phyloP scores from a whole-genome alignment of 1,140 invertebrate species.

The Drosophila tani region DNA sequence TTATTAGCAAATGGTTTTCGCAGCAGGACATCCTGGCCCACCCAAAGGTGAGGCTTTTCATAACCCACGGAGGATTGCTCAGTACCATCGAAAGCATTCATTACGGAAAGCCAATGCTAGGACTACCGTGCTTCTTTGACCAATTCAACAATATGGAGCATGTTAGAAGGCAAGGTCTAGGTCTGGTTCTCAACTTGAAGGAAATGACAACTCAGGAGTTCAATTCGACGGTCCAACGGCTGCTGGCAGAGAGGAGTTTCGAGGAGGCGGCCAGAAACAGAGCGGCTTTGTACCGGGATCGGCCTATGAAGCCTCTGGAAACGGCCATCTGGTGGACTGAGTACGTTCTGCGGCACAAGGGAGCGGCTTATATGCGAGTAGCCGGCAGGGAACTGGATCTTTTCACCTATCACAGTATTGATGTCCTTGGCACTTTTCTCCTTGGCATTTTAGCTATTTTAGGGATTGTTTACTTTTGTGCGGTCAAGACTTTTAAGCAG shows the following conservation, averaged over 20 bases:
- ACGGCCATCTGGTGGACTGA: conserved; percentile 88
- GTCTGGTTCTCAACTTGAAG: conserved; percentile 43
- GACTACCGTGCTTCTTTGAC: conserved; percentile 63
- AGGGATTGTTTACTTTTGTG: background rate
- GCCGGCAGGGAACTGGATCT: conserved; percentile 61
- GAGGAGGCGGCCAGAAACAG: conserved; percentile 54
- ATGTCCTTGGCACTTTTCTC: conserved; percentile 28
- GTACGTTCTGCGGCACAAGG: conserved; percentile 85
- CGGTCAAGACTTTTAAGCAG: background rate
- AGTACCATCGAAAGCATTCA: conserved; percentile 85
- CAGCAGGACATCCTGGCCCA: conserved; percentile 86
- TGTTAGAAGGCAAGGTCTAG: conserved; percentile 86
- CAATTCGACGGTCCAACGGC: conserved; percentile 7
- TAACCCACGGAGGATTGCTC: conserved; percentile 87
- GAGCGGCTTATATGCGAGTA: conserved; percentile 84
- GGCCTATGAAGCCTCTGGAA: conserved; percentile 86
- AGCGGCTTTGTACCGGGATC: conserved; percentile 86
- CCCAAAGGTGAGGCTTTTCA: conserved; percentile 85
- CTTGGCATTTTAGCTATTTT: background rate
- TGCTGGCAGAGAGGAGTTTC: conserved; percentile 43
- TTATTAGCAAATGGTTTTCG: conserved; percentile 86
- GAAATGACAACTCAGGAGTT: conserved; percentile 22
- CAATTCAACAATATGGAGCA: conserved; percentile 59
- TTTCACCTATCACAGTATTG: conserved; percentile 52
- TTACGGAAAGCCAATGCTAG: conserved; percentile 52